Evolutionary conservation across 2,888 invertebrate genomes (phyloP), one percentile per base, ranked within the genome.

Genomic region (Leptinotarsa haldemani): DNA sequence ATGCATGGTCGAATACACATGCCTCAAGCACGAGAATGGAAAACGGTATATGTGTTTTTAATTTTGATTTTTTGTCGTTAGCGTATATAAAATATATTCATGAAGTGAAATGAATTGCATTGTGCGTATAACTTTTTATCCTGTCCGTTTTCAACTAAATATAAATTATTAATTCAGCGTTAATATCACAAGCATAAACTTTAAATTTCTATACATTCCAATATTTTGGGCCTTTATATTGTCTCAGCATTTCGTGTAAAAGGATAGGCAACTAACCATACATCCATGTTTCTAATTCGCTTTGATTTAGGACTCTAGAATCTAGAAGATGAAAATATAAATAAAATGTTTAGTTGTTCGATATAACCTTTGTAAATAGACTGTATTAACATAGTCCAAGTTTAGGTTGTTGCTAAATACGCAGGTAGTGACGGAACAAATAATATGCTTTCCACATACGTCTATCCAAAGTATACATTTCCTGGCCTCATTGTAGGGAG

Each of bases 1-100:
- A 48, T 46, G 53, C n/a, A 20, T 61, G 30, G 30, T 30, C n/a
- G 25, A 61, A 40, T 61, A 61, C 61, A 61, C 61, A 61, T 61
- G 61, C 40, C 40, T 30, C 12, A 7, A 56, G 61, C 40, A 61
- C 30, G 61, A 30, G 61, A 40, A 61, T n/a, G 61, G 61, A 2
- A 61, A 61, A 61, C 61, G 30, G 61, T 61, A 25, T n/a, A 30
- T 40, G 7, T 16, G n/a, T 61, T 61, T 61, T 61, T 30, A n/a
- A 61, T n/a, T 61, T 61, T 3, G n/a, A 61, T 40, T 61, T 40
- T 22, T 56, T 22, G 61, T 61, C 25, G 18, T 61, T 30, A 61
- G 25, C n/a, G 30, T 30, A 61, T 25, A 12, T 25, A 3, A 12
- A 58, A 15, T 16, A 25, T 58, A 25, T 16, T 58, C 4, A 56